A percentile compares a stretch with the other conserved stretches of the same genome.
Conservation (phyloP, 2,113 vertebrate species). For the Dolichotis patagonum region DNA sequence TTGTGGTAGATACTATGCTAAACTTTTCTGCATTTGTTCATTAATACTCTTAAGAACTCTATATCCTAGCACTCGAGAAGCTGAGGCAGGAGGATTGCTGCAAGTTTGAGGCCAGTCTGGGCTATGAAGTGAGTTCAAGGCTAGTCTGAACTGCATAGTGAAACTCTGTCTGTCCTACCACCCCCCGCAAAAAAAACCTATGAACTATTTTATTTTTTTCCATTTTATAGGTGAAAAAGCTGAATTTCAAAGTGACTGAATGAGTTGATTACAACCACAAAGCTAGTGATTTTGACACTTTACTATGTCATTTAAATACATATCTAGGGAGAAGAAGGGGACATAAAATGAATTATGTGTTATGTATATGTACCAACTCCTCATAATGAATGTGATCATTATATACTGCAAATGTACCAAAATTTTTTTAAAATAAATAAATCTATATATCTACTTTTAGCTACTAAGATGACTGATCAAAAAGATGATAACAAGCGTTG, state of each 20-base stretch:
- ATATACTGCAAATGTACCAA: neutral
- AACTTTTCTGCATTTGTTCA: slow-evolving; percentile 24
- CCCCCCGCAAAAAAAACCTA: neutral
- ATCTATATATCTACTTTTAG: neutral
- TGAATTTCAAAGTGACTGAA: neutral
- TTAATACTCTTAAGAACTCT: slow-evolving; percentile 13
- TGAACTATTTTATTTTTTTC: neutral
- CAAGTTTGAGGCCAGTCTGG: neutral
- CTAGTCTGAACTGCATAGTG: neutral
- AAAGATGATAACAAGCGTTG: neutral
- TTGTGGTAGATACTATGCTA: slow-evolving; percentile 5
- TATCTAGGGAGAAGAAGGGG: neutral
- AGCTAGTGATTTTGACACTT: slow-evolving; percentile 45
- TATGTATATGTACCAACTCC: neutral
- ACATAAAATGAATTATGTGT: neutral
- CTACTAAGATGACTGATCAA: neutral
- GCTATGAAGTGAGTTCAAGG: neutral
- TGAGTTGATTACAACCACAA: slow-evolving; percentile 51
- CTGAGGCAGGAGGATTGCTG: neutral
- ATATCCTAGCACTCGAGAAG: neutral
- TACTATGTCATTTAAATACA: slow-evolving; percentile 9
- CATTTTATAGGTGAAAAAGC: neutral
- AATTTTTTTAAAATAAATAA: neutral
- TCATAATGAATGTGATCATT: neutral
- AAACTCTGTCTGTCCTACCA: neutral